These are phyloP conservation scores for Drosophila austrosaltans DNA, from an alignment of 2,888 invertebrate species.

Conservation along the genomic window DNA sequence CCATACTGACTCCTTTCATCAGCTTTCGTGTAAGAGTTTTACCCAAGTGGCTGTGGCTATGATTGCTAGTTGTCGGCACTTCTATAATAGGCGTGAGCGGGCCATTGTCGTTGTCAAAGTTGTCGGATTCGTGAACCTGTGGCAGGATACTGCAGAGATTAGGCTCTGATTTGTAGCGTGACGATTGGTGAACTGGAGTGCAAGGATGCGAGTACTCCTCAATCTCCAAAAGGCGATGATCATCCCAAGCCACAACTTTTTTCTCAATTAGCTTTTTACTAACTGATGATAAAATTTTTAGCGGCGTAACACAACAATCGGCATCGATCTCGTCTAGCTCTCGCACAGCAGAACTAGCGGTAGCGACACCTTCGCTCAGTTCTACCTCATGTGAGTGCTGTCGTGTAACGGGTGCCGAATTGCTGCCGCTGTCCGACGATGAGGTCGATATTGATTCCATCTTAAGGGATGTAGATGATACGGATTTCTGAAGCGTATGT, in stretches of 20 bases:
- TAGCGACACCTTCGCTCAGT: constrained; percentile 5
- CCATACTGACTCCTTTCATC: constrained; percentile 83
- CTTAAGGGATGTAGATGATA: constrained; percentile 81
- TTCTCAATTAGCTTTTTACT: constrained; percentile 69
- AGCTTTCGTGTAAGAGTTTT: constrained; percentile 77
- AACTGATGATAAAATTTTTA: constrained; percentile 69
- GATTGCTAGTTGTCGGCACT: constrained; percentile 37
- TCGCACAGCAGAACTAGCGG: constrained; percentile 35
- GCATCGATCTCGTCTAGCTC: constrained; percentile 59
- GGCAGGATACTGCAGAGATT: constrained; percentile 76
- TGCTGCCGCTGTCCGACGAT: constrained; percentile 57
- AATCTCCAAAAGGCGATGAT: constrained; percentile 63
- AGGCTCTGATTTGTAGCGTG: constrained; percentile 82
- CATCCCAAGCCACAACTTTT: constrained; percentile 78
- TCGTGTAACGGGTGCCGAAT: constrained; percentile 80
- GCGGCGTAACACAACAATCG: constrained; percentile 69
- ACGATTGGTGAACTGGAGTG: constrained; percentile 71
- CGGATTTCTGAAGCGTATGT: constrained; percentile 80
- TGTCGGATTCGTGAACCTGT: constrained; percentile 35
- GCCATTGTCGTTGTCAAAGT: constrained; percentile 27
- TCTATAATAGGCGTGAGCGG: constrained; percentile 55
- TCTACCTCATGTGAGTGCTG: constrained; percentile 73
- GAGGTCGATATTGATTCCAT: constrained; percentile 47
- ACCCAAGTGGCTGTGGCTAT: constrained; percentile 37
- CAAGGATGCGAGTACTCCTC: constrained; percentile 70